Base-by-base conservation (phyloP, 2,113 vertebrate genomes). In the Pelusios castaneus region DNA sequence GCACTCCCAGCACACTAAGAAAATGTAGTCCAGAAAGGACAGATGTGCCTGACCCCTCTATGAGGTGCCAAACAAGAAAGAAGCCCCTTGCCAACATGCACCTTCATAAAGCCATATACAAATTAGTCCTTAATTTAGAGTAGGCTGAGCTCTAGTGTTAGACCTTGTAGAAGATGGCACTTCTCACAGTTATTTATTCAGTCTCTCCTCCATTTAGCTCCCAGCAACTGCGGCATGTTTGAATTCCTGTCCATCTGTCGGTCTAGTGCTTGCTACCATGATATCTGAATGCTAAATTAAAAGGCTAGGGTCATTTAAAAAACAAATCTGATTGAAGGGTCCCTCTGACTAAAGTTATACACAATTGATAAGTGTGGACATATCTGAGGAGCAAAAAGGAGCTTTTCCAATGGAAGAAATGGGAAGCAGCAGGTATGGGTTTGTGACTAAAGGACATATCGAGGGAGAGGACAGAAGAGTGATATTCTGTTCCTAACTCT, bases 381-480 rank as follows among this genome's bases (percentile, higher is more conserved):
- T 88, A 96, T 96, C 87, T 94, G 83, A 93, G 81, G 67, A 58
- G 29, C 25, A 80, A 81, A 88, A 45, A 31, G 76, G 31, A 51
- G 82, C 92, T 29, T 90, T 89, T 92, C 87, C 87, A 93, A 78
- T 55, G 92, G 88, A 60, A 47, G 12, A 45, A 89, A 79, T 75
- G 90, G 95, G 83, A 91, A 51, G 31, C 94, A 27, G 31, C 94
- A 24, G 41, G 51, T 25, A 24, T 75, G 89, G 67, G 82, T 90
- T 79, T 95, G 80, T 45, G 95, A 94, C 89, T 96, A 91, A 94
- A 96, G 92, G 75, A 91, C 75, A 78, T 88, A 87, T 88, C 84
- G 86, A 52, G 81, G 93, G 89, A 93, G 87, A 94, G 67, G 51
- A 89, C 52, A 63, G 93, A 95, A 94, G 93, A 41, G 86, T 94